These are phyloP conservation scores for Nannoperca obscura DNA, from an alignment of 2,797 vertebrate genomes.

Conservation along the genomic window DNA sequence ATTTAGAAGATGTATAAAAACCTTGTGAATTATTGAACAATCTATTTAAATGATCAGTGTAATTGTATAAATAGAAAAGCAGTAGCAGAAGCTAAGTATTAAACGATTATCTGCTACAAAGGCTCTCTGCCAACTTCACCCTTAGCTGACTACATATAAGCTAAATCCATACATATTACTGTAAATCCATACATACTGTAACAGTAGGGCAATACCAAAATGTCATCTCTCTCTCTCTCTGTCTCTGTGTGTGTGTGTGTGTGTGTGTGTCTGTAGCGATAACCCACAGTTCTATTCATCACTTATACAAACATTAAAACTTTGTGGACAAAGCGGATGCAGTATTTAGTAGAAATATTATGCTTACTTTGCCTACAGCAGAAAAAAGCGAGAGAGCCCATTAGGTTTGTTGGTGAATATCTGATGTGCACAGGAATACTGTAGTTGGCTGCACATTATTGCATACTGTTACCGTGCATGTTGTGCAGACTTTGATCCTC, in stretches of 20 bases:
- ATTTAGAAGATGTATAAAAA: constrained; percentile 32
- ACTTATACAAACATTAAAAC: constrained; percentile 11
- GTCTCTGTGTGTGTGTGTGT: too few species aligned
- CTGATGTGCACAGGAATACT: background rate
- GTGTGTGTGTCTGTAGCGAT: background rate
- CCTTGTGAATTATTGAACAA: constrained; percentile 62
- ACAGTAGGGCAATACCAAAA: background rate
- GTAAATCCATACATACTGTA: too few species aligned
- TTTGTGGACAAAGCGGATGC: background rate
- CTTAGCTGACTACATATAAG: constrained; percentile 11
- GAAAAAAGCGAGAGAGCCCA: background rate
- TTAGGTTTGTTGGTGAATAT: background rate
- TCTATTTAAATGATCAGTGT: constrained; percentile 48
- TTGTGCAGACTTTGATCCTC: constrained; percentile 12
- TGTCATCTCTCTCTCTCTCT: background rate
- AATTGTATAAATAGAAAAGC: constrained; percentile 57
- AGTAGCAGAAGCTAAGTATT: constrained; percentile 21
- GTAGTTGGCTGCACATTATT: background rate
- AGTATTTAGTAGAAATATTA: constrained; percentile 6
- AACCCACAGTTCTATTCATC: background rate
- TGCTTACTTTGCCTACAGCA: constrained; percentile 20
- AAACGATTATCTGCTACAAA: constrained; percentile 41
- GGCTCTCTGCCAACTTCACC: constrained; percentile 29
- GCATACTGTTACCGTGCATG: background rate
- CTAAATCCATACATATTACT: too few species aligned